Percentiles rank a stretch among this genome's conserved stretches.
These are phyloP conservation scores for Chaenodraco wilsoni DNA, from an alignment of 2,797 vertebrate genomes.

Conservation along the genomic window DNA sequence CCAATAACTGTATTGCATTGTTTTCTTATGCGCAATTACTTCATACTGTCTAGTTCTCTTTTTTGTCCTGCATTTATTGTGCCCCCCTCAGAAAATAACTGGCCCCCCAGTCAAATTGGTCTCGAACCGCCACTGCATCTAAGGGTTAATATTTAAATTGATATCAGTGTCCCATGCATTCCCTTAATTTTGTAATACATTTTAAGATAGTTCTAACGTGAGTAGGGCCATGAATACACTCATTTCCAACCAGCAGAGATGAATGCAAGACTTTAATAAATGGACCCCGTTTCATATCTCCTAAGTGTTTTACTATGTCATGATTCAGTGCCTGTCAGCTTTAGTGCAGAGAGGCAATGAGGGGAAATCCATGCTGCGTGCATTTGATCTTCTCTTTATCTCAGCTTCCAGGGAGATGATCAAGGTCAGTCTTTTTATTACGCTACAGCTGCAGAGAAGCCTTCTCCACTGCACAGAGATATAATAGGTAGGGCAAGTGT, in stretches of 20 bases:
- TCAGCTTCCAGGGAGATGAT: conserved; percentile 49
- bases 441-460: conserved; percentile 30
- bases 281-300: conserved; percentile 42
- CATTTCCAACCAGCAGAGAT: conserved; percentile 18
- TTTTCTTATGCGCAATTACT: too few species aligned
- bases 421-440: conserved; percentile 63
- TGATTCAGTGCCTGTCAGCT: conserved; percentile 57
- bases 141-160: not conserved
- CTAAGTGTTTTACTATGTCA: conserved; percentile 46
- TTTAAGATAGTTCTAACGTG: not conserved
- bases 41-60: too few species aligned
- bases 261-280: conserved; percentile 40
- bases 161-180: not conserved
- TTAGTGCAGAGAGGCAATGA: conserved; percentile 24
- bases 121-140: too few species aligned
- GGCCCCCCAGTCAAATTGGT: too few species aligned
- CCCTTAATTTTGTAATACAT: not conserved
- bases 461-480: conserved; percentile 5
- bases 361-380: conserved; percentile 33
- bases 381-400: conserved; percentile 62
- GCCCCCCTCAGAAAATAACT: too few species aligned
- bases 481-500: conserved; percentile 30
- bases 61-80: too few species aligned
- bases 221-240: not conserved
- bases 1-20: too few species aligned